A percentile compares a stretch with the other conserved stretches of the same genome.
Conservation (phyloP, 2,888 invertebrate species). For the Linnaemya vulpina region DNA sequence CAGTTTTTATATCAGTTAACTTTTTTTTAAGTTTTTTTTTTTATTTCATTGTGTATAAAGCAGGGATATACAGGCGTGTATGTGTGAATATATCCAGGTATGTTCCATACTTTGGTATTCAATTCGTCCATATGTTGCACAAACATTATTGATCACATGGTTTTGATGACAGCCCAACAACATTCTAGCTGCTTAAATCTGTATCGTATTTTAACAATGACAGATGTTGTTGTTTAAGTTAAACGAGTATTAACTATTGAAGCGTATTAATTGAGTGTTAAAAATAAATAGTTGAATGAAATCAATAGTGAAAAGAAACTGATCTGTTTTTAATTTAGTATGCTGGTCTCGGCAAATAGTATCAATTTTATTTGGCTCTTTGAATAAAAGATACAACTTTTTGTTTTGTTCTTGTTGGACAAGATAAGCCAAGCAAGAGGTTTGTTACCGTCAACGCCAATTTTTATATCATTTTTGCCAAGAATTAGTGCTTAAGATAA, state of each 20-base stretch:
- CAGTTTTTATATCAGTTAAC: slow-evolving; percentile 74
- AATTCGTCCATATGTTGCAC: slow-evolving; percentile 41
- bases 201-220: slow-evolving; percentile 29
- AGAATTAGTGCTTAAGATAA: too few relatives aligned
- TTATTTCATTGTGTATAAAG: slow-evolving; percentile 14
- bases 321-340: slow-evolving; percentile 16
- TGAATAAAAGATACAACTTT: background rate
- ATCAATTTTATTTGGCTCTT: background rate
- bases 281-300: slow-evolving; percentile 29
- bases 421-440: too few relatives aligned
- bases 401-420: too few relatives aligned
- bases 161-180: slow-evolving; percentile 29
- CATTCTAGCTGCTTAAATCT: slow-evolving; percentile 42
- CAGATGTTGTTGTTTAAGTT: slow-evolving; percentile 62
- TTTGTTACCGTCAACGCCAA: too few relatives aligned
- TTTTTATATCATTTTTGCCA: too few relatives aligned
- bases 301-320: slow-evolving; percentile 31
- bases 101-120: slow-evolving; percentile 3
- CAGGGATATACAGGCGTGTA: background rate
- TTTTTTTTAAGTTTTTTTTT: slow-evolving; percentile 17
- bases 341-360: background rate
- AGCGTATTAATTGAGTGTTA: slow-evolving; percentile 34
- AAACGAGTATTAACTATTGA: slow-evolving; percentile 7
- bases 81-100: background rate
- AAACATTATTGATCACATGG: slow-evolving; percentile 51